Evolutionary conservation across 2,888 invertebrate species (phyloP), one percentile per base, ranked within the genome.

Genomic region (Drosophila paucipuncta): DNA sequence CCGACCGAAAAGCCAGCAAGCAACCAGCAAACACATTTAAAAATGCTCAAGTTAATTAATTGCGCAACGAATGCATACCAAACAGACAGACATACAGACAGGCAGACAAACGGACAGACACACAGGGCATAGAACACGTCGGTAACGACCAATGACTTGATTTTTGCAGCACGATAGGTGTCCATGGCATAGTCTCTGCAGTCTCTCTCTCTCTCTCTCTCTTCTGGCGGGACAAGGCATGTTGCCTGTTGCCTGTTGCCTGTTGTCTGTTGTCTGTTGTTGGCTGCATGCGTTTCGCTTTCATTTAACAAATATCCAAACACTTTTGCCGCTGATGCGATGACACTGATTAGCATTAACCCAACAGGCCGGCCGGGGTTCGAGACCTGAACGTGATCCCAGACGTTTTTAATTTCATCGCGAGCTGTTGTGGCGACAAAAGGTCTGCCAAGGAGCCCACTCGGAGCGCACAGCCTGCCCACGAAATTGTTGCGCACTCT

Each of bases 251-350:
- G 18, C 0, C 39, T 4, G 39, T 39, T 39, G 39, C 0, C 18
- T 3, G 18, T 47, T 47, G 47, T 22, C 43, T 13, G 43, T 43
- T 49, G 39, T 9, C 68, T 52, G 64, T 54, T 47, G 47, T 25
- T 50, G 68, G 55, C 76, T 84, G 78, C 80, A 76, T 82, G 75
- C 78, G 89, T 80, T 88, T 89, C 84, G 77, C 83, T 88, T 89
- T 90, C 90, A 89, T 89, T 90, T 90, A 88, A 85, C 82, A 84
- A 88, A 89, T 88, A 84, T 88, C 83, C 88, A 88, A 89, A 85
- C 84, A 88, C 87, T 76, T 89, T 82, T 88, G 88, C 88, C 90
- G 88, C 88, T 83, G 88, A 89, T 89, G 78, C 82, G 80, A 69
- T 80, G 79, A 84, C 88, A 81, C 82, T 85, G 88, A 89, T 90